Conservation (phyloP, 2,797 vertebrate genomes). For the Enteromius argenteus region DNA sequence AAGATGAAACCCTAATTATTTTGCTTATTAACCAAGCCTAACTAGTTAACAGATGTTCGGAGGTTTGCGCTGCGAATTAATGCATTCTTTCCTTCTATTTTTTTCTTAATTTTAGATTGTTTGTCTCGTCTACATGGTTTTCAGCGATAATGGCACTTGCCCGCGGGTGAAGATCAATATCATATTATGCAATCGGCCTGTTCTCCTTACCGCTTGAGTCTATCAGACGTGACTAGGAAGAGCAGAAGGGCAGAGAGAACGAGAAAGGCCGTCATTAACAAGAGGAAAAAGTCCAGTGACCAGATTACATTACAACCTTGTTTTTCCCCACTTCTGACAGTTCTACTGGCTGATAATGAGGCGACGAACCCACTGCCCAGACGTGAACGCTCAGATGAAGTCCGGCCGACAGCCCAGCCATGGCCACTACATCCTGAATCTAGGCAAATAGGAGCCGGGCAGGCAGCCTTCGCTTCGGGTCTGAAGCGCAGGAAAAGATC, state of each 20-base stretch:
- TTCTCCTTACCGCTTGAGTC: constrained; percentile 62
- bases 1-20: constrained; percentile 65
- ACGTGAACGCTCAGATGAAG: constrained; percentile 83
- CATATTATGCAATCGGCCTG: constrained; percentile 61
- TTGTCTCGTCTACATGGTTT: constrained; percentile 57
- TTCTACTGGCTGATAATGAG: constrained; percentile 82
- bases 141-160: constrained; percentile 58
- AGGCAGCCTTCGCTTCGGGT: constrained; percentile 67
- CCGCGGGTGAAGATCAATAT: constrained; percentile 62
- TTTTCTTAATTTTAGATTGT: constrained; percentile 45
- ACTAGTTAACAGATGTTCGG: constrained; percentile 64
- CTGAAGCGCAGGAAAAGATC: constrained; percentile 73
- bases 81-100: constrained; percentile 40
- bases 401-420: constrained; percentile 76
- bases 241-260: constrained; percentile 70
- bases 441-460: constrained; percentile 74
- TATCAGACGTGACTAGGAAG: constrained; percentile 76
- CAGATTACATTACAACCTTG: constrained; percentile 82
- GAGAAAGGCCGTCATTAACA: constrained; percentile 81
- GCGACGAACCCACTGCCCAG: constrained; percentile 67
- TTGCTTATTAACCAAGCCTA: constrained; percentile 64
- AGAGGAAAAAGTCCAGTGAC: constrained; percentile 79
- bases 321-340: constrained; percentile 78
- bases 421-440: constrained; percentile 76
- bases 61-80: constrained; percentile 50